Base-by-base conservation (phyloP, 2,888 invertebrate genomes). In the Drosophila neotestacea region DNA sequence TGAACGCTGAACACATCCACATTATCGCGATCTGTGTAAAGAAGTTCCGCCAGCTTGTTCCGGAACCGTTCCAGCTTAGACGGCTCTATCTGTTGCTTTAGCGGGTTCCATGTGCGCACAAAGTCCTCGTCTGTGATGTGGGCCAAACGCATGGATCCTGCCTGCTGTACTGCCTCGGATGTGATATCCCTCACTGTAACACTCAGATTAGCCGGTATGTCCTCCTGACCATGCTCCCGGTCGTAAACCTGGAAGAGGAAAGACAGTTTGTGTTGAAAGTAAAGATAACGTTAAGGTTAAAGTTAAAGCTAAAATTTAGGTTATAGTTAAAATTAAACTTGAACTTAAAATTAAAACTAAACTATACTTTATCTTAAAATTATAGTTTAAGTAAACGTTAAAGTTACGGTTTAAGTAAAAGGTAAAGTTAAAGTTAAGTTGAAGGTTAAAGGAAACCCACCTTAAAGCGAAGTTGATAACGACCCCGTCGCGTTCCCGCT, bases 1-100 rank as follows among this genome's bases (percentile, higher is more conserved):
- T 98, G 98, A 5, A 99, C 97, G 91, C 98, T 99, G 91, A 99
- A 99, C 41, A 99, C 96, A 89, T 99, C 98, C 27, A 99, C 97
- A 91, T 98, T 97, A 77, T 97, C 96, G 46, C 96, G 94, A 83
- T 96, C 96, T 3, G 97, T 97, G 84, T 96, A 96, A 41, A 98
- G 94, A 79, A 98, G 94, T 89, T 96, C 96, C 0, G 96, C 96
- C 67, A 99, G 93, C 92, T 98, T 97, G 86, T 97, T 96, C 85
- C 96, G 95, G 92, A 99, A 97, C 74, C 96, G 95, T 85, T 98
- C 97, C 56, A 97, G 94, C 93, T 97, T 97, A 90, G 98, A 98
- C 85, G 96, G 94, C 5, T 96, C 95, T 59, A 96, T 94, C 85
- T 96, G 96, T 79, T 97, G 95, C 1, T 96, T 95, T 93, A 95